Base-by-base conservation (phyloP, 1,140 invertebrate genomes). In the Drosophila willistoni region DNA sequence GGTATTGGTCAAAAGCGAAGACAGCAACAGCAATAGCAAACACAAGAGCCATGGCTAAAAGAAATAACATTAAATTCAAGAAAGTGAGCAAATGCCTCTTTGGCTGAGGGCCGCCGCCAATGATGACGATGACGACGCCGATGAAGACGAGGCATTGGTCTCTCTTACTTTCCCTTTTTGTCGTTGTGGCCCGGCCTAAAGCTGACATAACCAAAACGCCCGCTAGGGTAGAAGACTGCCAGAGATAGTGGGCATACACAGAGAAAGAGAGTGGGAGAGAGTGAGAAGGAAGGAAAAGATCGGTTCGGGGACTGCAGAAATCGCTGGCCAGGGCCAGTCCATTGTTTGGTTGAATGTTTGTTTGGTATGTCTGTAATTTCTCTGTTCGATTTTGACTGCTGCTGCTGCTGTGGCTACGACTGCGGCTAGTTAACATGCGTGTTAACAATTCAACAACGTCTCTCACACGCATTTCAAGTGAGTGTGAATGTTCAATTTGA, bases 131-230 rank as follows among this genome's bases (percentile, higher is more conserved):
- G 64, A 66, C 66, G 62, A 65, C 64, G 57, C 57, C 67, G 64
- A 51, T 51, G 44, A 81, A 81, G 78, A 71, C 79, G 82, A 75
- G 64, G 77, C 76, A 83, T 83, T 86, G 79, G 69, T 83, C 83
- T 51, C 44, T 51, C 44, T 86, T 86, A 86, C 83, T 86, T 86
- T 86, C 83, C 84, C 84, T 86, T 86, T 86, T 87, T 79, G 79
- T 77, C 72, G 77, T 83, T 57, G 61, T 47, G 36, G 44, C 44
- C 44, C 44, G 44, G 44, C 44, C 44, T 51, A 51, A 29, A 51
- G 76, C 84, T 86, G 84, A 86, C 83, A 87, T 86, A 87, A 86
- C 80, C 65, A 79, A 77, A 51, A 60, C 68, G 44, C 51, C 44
- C 67, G 61, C 54, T 64, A 62, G 42, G 73, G 47, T 39, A 62